Evolutionary conservation across 2,888 invertebrate species (phyloP).

Genomic region (Mythimna albipuncta): DNA sequence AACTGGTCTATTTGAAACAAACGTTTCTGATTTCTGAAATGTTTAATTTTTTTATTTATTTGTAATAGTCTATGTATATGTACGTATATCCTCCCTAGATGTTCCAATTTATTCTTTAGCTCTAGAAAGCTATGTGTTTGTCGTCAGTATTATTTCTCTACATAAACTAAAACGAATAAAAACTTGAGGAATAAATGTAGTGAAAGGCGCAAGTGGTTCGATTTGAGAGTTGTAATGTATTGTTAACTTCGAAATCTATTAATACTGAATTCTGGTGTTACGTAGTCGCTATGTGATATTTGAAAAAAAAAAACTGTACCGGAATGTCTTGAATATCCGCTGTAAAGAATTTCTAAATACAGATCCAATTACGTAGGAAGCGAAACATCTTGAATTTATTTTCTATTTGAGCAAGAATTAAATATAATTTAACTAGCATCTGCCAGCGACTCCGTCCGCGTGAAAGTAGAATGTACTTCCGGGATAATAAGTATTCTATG

Average conservation of each 20-base stretch:
- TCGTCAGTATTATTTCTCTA: slow-evolving; percentile 19
- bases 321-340: background rate
- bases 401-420: background rate
- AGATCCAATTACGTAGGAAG: background rate
- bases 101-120: background rate
- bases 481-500: too few species aligned
- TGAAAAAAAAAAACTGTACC: background rate
- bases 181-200: slow-evolving; percentile 30
- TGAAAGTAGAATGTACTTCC: too few species aligned
- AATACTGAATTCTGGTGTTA: slow-evolving; percentile 24
- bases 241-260: slow-evolving; percentile 37
- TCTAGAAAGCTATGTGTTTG: slow-evolving; percentile 32
- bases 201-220: slow-evolving; percentile 47
- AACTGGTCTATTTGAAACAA: too few species aligned
- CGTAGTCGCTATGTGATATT: slow-evolving; percentile 10
- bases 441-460: too few species aligned
- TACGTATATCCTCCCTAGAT: background rate
- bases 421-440: too few species aligned
- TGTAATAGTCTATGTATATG: too few species aligned
- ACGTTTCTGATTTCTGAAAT: too few species aligned
- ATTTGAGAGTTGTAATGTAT: slow-evolving; percentile 34
- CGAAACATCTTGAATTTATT: background rate
- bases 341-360: background rate
- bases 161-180: slow-evolving; percentile 20
- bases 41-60: too few species aligned